These are phyloP conservation scores for Gymnothorax reevesii DNA, from an alignment of 2,797 vertebrate genomes.

Conservation along the genomic window DNA sequence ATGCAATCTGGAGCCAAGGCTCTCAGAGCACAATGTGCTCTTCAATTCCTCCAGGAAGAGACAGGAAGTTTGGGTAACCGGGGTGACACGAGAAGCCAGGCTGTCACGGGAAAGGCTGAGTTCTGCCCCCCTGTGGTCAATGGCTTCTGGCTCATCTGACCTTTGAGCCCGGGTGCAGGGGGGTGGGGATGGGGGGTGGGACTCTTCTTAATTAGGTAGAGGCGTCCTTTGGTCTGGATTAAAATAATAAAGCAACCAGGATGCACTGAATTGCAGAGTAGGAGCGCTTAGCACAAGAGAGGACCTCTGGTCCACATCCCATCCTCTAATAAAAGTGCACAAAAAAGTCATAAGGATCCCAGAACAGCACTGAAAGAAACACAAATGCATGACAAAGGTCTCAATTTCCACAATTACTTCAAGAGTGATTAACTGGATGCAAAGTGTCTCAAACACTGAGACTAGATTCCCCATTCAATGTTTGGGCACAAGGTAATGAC, in stretches of 20 bases:
- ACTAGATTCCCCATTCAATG: not conserved
- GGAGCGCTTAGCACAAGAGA: too few relatives aligned
- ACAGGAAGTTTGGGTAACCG: slow-evolving; percentile 19
- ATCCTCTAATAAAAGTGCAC: not conserved
- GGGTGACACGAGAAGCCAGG: slow-evolving; percentile 10
- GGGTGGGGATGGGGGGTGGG: too few relatives aligned
- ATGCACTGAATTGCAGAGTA: not conserved
- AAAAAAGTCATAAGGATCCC: not conserved
- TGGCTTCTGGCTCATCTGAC: too few relatives aligned
- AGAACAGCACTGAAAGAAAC: not conserved
- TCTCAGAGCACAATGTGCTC: not conserved
- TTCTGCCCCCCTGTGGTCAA: not conserved
- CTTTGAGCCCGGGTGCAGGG: not conserved
- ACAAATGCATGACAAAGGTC: not conserved
- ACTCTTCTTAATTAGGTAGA: not conserved
- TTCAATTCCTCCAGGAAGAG: slow-evolving; percentile 13
- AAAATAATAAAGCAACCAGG: not conserved
- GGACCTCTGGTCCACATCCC: not conserved
- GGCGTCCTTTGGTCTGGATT: too few relatives aligned
- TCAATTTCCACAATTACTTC: not conserved
- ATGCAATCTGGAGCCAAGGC: not conserved
- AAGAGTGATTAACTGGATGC: not conserved
- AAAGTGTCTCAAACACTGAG: not conserved
- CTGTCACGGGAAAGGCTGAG: not conserved
- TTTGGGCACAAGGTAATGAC: too few relatives aligned